Evolutionary conservation across 2,888 invertebrate genomes (phyloP).

Genomic region (Dyspetes luteomarginatus): DNA sequence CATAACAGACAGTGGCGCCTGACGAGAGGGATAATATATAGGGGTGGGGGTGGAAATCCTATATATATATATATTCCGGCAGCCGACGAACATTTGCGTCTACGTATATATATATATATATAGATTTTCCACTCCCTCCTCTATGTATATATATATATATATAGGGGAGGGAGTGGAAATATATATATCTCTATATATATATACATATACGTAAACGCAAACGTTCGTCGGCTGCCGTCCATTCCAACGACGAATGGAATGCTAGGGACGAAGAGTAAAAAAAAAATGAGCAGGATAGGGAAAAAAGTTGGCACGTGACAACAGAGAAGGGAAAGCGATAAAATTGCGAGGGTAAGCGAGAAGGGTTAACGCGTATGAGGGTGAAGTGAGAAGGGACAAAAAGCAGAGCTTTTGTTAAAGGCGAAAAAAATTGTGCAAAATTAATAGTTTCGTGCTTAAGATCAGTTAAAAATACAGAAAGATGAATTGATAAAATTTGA

Average conservation of each 20-base stretch:
- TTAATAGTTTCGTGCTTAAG: too few relatives aligned
- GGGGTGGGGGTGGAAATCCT: too few relatives aligned
- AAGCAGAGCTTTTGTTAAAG: too few relatives aligned
- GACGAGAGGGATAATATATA: slow-evolving; percentile 9
- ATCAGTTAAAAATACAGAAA: too few relatives aligned
- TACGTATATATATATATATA: too few relatives aligned
- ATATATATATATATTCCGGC: too few relatives aligned
- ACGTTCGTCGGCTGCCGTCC: slow-evolving; percentile 32
- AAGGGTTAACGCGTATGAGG: slow-evolving; percentile 5
- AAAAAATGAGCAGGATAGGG: slow-evolving; percentile 8
- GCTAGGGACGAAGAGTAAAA: slow-evolving; percentile 18
- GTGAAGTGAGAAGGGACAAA: neutral
- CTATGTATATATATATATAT: too few relatives aligned
- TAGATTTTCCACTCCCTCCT: too few relatives aligned
- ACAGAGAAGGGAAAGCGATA: slow-evolving; percentile 13
- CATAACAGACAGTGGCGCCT: slow-evolving; percentile 61
- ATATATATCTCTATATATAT: neutral
- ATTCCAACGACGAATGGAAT: slow-evolving; percentile 23
- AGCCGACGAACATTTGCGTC: too few relatives aligned
- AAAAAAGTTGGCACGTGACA: slow-evolving; percentile 34
- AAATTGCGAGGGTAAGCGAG: slow-evolving; percentile 25
- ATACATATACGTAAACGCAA: neutral
- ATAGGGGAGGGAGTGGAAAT: too few relatives aligned
- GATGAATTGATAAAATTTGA: too few relatives aligned
- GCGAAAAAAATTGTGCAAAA: too few relatives aligned